phyloP scores from a whole-genome alignment of 2,113 vertebrate species.

The Diadophis punctatus region DNA sequence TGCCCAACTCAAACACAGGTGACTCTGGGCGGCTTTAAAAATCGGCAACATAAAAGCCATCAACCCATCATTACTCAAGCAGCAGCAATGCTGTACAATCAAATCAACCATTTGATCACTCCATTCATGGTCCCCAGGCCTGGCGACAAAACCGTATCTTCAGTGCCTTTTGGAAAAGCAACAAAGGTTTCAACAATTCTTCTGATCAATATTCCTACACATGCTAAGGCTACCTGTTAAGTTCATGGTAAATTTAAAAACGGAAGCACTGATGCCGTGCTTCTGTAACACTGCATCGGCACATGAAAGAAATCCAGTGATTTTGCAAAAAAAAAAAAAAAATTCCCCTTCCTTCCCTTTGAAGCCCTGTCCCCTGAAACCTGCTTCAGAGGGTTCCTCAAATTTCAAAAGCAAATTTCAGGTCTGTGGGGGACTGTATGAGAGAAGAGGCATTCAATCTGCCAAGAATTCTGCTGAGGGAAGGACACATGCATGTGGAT shows the following conservation, averaged over 20 bases:
- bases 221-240: accelerated
- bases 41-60: not conserved
- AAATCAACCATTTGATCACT: not conserved
- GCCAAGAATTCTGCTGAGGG: not conserved
- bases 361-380: not conserved
- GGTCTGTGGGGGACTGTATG: not conserved
- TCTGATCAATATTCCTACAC: not conserved
- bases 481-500: not conserved
- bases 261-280: not conserved
- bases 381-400: not conserved
- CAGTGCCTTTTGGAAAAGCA: not conserved
- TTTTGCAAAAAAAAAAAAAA: not conserved
- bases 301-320: not conserved
- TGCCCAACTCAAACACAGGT: not conserved
- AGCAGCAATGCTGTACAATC: not conserved
- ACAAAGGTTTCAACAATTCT: not conserved
- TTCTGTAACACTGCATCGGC: not conserved
- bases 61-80: not conserved
- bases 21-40: not conserved
- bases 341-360: not conserved
- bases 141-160: not conserved
- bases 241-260: not conserved
- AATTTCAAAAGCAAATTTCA: not conserved
- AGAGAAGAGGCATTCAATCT: not conserved
- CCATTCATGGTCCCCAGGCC: not conserved